Evolutionary conservation across 2,797 vertebrate species (phyloP).

Genomic region (Typhlichthys subterraneus): DNA sequence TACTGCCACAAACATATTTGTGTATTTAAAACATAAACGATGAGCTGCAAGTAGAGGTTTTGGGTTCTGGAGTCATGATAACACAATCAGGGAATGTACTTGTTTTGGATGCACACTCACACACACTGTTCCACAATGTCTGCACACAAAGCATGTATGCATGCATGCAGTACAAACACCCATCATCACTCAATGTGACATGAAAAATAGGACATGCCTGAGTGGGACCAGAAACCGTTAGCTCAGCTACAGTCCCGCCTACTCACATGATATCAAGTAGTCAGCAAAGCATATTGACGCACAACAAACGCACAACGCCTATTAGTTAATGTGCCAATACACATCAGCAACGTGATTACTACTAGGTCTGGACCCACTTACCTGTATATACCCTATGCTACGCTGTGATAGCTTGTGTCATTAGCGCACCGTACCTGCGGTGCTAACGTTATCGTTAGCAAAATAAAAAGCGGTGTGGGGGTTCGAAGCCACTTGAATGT

Average conservation of each 20-base stretch:
- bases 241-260: slow-evolving; percentile 18
- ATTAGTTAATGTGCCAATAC: slow-evolving; percentile 33
- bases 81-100: no score
- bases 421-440: slow-evolving; percentile 9
- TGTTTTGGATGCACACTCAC: neutral
- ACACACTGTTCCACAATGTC: neutral
- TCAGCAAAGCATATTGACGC: neutral
- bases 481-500: slow-evolving; percentile 22
- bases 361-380: slow-evolving; percentile 27
- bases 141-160: neutral
- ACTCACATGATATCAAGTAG: slow-evolving; percentile 20
- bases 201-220: slow-evolving; percentile 15
- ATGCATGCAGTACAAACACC: neutral
- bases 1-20: no score
- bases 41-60: no score
- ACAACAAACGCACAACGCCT: slow-evolving; percentile 3
- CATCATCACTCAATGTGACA: slow-evolving; percentile 16
- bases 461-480: neutral
- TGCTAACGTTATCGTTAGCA: slow-evolving; percentile 6
- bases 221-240: slow-evolving; percentile 32
- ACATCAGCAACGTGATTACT: slow-evolving; percentile 31
- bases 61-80: no score
- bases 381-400: neutral
- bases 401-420: slow-evolving; percentile 10
- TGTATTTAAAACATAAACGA: no score